Evolutionary conservation across 2,888 invertebrate genomes (phyloP).

Genomic region (Xylocampa areola): DNA sequence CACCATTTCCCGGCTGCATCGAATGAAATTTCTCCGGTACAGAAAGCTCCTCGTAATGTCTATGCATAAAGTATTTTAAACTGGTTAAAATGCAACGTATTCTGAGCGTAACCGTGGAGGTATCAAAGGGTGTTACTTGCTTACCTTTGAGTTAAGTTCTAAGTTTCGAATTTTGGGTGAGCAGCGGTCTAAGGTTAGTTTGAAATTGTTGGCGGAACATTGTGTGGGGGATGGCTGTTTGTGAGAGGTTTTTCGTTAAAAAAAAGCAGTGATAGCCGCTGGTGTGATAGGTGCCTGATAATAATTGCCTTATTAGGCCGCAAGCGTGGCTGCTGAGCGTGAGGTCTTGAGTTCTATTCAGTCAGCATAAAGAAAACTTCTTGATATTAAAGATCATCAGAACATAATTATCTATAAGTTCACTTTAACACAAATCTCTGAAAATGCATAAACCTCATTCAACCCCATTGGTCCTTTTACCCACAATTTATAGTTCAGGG

Average conservation of each 20-base stretch:
- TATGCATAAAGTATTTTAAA: constrained; percentile 89
- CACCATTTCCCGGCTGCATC: constrained; percentile 41
- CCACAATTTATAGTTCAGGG: constrained; percentile 20
- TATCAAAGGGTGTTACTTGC: constrained; percentile 76
- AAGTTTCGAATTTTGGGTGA: constrained; percentile 39
- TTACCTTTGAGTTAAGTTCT: constrained; percentile 73
- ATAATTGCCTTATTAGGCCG: no score
- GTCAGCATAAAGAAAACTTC: no score
- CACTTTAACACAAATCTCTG: no score
- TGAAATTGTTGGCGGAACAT: background rate
- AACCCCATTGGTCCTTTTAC: no score
- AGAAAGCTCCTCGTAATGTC: constrained; percentile 82
- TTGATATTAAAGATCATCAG: no score
- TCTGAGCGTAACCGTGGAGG: constrained; percentile 64
- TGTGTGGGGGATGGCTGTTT: background rate
- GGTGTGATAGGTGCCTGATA: no score
- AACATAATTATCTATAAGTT: no score
- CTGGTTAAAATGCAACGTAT: constrained; percentile 88
- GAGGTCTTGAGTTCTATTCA: no score
- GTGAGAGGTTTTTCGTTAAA: no score
- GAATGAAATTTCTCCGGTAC: constrained; percentile 67
- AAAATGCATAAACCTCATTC: no score
- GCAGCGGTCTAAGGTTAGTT: background rate
- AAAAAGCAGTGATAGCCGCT: no score
- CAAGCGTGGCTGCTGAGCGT: no score